Conservation (phyloP, 2,797 vertebrate genomes). For the Hippoglossus hippoglossus region DNA sequence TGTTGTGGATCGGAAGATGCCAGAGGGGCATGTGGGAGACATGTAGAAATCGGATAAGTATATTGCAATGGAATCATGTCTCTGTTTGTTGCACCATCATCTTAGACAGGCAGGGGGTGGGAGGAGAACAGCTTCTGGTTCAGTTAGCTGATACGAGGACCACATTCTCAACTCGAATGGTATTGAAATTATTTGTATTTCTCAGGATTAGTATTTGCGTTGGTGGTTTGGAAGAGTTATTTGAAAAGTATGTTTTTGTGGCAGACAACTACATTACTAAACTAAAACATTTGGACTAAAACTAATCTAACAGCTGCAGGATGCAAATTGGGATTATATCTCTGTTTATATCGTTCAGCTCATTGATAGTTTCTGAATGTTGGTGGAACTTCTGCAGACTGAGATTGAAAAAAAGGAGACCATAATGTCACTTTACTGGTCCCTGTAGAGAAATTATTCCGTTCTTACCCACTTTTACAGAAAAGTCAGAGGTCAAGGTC, state of each 20-base stretch:
- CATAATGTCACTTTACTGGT: slow-evolving; percentile 39
- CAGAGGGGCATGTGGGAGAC: slow-evolving; percentile 73
- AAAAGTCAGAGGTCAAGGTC: slow-evolving; percentile 41
- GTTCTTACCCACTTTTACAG: slow-evolving; percentile 20
- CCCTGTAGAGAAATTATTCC: slow-evolving; percentile 32
- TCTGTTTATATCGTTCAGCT: neutral
- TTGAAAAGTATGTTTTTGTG: neutral
- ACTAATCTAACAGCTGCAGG: neutral
- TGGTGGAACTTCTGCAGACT: neutral
- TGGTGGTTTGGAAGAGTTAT: neutral
- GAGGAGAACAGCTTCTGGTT: slow-evolving; percentile 8
- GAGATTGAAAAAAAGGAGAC: neutral
- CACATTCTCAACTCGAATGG: neutral
- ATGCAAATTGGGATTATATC: neutral
- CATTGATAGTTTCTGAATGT: neutral
- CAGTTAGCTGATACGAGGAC: slow-evolving; percentile 6
- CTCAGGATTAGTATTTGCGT: neutral
- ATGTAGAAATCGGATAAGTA: slow-evolving; percentile 75
- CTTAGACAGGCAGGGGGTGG: slow-evolving; percentile 45
- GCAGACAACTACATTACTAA: neutral
- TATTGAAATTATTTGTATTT: neutral
- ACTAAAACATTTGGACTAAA: neutral
- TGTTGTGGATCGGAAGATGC: slow-evolving; percentile 66
- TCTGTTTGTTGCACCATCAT: slow-evolving; percentile 66
- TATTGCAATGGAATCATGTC: slow-evolving; percentile 67